Conservation (phyloP, 2,113 vertebrate species). For the Alces alces region DNA sequence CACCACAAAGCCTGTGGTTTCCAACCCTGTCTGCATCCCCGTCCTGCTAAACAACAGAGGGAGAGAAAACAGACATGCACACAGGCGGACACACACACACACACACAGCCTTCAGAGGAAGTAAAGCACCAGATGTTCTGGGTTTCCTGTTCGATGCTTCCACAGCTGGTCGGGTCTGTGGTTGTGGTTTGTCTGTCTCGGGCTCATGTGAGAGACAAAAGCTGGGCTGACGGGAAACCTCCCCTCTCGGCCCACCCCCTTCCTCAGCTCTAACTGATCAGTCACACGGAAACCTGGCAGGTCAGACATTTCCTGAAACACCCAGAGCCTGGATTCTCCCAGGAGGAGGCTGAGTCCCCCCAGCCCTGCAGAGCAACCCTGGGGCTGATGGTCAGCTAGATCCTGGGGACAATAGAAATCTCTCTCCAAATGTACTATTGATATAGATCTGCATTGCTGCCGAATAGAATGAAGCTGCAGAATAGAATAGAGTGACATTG, state of each 20-base stretch:
- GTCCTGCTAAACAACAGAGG: background rate
- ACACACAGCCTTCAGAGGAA: slow-evolving; percentile 56
- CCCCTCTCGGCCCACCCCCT: background rate
- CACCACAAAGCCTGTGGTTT: slow-evolving; percentile 60
- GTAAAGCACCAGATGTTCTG: slow-evolving; percentile 76
- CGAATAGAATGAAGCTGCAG: background rate
- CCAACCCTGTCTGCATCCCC: slow-evolving; percentile 58
- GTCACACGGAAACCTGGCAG: slow-evolving; percentile 53
- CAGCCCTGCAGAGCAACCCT: background rate
- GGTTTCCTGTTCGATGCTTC: slow-evolving; percentile 70
- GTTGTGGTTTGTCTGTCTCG: slow-evolving; percentile 78
- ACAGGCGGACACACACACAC: background rate
- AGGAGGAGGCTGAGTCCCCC: background rate
- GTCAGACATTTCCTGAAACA: slow-evolving; percentile 26
- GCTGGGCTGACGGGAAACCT: slow-evolving; percentile 66
- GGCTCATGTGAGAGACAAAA: slow-evolving; percentile 71
- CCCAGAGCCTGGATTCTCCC: background rate
- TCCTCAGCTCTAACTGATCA: slow-evolving; percentile 41
- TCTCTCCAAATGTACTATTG: background rate
- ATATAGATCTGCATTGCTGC: background rate
- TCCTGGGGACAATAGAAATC: background rate
- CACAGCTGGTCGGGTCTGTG: slow-evolving; percentile 71
- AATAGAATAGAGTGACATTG: background rate
- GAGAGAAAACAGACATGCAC: slow-evolving; percentile 28
- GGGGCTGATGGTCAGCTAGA: background rate